These are phyloP conservation scores for Drosophila jambulina DNA, from an alignment of 1,140 invertebrate species.

Conservation along the genomic window DNA sequence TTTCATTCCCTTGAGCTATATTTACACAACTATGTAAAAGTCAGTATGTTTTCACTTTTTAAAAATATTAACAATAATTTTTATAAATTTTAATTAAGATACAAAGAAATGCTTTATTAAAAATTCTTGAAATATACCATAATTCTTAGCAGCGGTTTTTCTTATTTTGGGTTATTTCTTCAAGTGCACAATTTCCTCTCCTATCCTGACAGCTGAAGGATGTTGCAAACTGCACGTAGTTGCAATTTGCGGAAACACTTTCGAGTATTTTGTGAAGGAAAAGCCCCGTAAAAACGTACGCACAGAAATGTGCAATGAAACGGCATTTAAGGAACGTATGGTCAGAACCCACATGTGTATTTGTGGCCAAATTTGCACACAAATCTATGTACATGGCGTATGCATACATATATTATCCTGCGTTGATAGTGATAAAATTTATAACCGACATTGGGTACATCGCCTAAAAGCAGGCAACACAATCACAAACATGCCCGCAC, in stretches of 20 bases:
- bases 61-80: no score
- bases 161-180: neutral
- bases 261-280: constrained; percentile 10
- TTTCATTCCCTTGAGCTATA: no score
- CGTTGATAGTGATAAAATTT: constrained; percentile 79
- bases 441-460: constrained; percentile 63
- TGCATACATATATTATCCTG: constrained; percentile 73
- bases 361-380: constrained; percentile 70
- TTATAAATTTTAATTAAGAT: no score
- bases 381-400: constrained; percentile 70
- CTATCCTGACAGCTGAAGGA: constrained; percentile 5
- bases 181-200: neutral
- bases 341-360: constrained; percentile 1
- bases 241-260: constrained; percentile 38
- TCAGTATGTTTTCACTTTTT: no score
- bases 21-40: no score
- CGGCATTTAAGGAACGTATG: constrained; percentile 66
- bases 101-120: no score
- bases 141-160: no score
- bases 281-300: constrained; percentile 34
- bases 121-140: no score
- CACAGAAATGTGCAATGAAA: constrained; percentile 63
- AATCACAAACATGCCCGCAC: constrained; percentile 21
- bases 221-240: constrained; percentile 38
- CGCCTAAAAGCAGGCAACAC: constrained; percentile 64